A percentile compares a stretch with the other conserved stretches of the same genome.
phyloP scores from a whole-genome alignment of 2,888 invertebrate species.

The Oligia fasciuncula region DNA sequence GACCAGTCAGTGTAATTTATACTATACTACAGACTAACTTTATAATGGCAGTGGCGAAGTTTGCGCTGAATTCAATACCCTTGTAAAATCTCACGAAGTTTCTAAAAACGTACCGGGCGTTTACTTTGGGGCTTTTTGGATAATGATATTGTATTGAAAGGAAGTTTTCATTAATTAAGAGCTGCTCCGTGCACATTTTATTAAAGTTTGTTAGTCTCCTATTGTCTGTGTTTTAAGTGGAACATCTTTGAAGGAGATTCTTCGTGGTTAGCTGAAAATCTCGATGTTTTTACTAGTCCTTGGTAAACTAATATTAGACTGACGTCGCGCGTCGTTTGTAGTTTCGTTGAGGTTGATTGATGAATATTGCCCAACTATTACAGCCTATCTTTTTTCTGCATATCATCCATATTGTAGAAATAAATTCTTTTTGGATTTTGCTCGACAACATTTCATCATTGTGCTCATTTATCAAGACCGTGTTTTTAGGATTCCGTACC shows the following conservation, averaged over 20 bases:
- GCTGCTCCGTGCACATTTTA: slow-evolving; percentile 55
- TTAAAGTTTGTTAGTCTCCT: slow-evolving; percentile 56
- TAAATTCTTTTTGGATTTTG: slow-evolving; percentile 20
- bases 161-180: slow-evolving; percentile 61
- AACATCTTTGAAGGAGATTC: slow-evolving; percentile 14
- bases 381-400: slow-evolving; percentile 41
- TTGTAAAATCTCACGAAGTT: slow-evolving; percentile 46
- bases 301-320: slow-evolving; percentile 24
- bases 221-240: slow-evolving; percentile 46
- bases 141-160: slow-evolving; percentile 60
- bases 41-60: slow-evolving; percentile 34
- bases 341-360: slow-evolving; percentile 50
- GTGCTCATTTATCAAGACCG: neutral
- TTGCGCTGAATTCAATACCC: slow-evolving; percentile 48
- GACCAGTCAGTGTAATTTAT: slow-evolving; percentile 71
- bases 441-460: slow-evolving; percentile 6
- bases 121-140: slow-evolving; percentile 41
- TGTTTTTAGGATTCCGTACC: neutral
- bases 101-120: slow-evolving; percentile 53
- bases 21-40: slow-evolving; percentile 33
- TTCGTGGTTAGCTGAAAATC: slow-evolving; percentile 13
- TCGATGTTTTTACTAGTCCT: slow-evolving; percentile 18
- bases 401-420: slow-evolving; percentile 41
- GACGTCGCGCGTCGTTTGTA: slow-evolving; percentile 19
- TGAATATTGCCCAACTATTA: slow-evolving; percentile 50